phyloP scores from a whole-genome alignment of 53 echinoderm and acorn worm genomes.

The Mesocentrotus franciscanus region DNA sequence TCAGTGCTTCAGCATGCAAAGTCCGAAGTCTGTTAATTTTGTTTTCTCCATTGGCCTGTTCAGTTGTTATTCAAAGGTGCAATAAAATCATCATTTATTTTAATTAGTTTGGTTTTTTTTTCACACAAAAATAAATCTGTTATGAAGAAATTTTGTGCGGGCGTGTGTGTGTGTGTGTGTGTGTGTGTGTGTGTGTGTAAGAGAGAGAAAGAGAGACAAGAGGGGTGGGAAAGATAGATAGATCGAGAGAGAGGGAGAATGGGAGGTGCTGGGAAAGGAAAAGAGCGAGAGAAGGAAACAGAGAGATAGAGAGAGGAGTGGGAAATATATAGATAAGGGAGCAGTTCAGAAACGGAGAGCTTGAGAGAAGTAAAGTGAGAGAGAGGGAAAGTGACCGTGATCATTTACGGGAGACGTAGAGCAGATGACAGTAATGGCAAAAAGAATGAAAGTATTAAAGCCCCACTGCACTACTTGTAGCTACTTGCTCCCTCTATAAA shows the following conservation, averaged over 20 bases:
- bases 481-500: too few relatives aligned
- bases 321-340: neutral
- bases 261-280: too few relatives aligned
- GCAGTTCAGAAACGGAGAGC: neutral
- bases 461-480: too few relatives aligned
- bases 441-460: neutral
- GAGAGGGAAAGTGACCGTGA: neutral
- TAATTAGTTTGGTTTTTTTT: neutral
- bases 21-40: too few relatives aligned
- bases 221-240: neutral
- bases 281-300: neutral
- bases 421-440: neutral
- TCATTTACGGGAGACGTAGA: neutral
- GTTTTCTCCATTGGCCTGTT: neutral
- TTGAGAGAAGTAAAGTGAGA: neutral
- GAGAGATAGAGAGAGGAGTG: neutral
- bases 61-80: neutral
- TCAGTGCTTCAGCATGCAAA: too few relatives aligned
- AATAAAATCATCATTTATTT: neutral
- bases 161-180: neutral
- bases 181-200: too few relatives aligned
- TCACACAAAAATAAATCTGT: neutral
- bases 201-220: neutral
- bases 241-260: neutral
- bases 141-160: neutral